Evolutionary conservation across 2,888 invertebrate genomes (phyloP), one percentile per base, ranked within the genome.

Genomic region (Yponomeuta plumbellus): DNA sequence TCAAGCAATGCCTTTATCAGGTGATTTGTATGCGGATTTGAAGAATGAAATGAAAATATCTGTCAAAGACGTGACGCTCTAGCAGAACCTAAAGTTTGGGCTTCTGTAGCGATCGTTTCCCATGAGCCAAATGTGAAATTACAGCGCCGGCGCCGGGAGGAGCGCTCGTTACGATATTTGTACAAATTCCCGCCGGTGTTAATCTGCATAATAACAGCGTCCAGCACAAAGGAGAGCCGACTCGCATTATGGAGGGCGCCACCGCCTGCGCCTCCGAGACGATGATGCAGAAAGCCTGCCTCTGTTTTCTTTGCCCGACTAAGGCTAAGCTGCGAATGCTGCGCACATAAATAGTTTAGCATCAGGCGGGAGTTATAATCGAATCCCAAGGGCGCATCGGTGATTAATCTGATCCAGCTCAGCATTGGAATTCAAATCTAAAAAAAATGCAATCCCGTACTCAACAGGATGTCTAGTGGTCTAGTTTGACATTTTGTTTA

Each of bases 161-260:
- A 84, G 82, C 91, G 82, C 91, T 90, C 86, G 91, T 91, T 90
- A 91, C 87, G 90, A 88, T 90, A 88, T 72, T 88, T 89, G 90
- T 88, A 91, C 91, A 89, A 89, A 90, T 90, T 90, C 91, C 90
- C 88, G 88, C 80, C 88, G 88, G 90, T 90, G 91, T 89, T 89
- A 89, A 91, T 91, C 91, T 91, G 91, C 91, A 91, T 91, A 91
- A 91, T 91, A 90, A 89, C 87, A 89, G 86, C 88, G 84, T 82
- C 84, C 79, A 83, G 78, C 80, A 87, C 88, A 89, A 89, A 89
- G 88, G 85, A 77, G 82, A 80, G 88, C 90, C 86, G 89, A 84
- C 88, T 80, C 81, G 85, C 86, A 88, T 88, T 89, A 89, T 83
- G 79, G 78, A 85, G 85, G 86, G 86, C 91, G 88, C 89, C 88